Evolutionary conservation across 1,140 invertebrate species (phyloP).

Genomic region (Lepidurus apus): DNA sequence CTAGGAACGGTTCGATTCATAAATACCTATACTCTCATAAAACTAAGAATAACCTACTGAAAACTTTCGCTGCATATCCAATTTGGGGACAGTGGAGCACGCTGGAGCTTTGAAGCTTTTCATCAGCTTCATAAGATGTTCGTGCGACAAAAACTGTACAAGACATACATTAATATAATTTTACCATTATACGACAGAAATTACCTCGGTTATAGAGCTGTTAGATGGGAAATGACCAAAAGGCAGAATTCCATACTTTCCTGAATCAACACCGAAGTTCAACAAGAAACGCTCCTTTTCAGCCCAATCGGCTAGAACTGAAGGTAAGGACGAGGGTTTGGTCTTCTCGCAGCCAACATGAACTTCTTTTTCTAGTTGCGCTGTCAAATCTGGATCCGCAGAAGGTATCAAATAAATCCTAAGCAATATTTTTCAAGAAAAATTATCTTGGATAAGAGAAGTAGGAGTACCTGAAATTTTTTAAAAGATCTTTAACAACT

Average conservation of each 20-base stretch:
- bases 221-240: neutral
- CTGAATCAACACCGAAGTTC: neutral
- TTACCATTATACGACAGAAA: neutral
- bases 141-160: neutral
- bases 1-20: neutral
- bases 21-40: neutral
- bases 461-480: neutral
- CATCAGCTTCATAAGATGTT: neutral
- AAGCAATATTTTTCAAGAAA: neutral
- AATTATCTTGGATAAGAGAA: neutral
- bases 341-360: neutral
- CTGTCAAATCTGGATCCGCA: neutral
- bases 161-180: neutral
- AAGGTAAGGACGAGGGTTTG: neutral
- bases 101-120: neutral
- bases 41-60: neutral
- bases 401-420: neutral
- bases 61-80: neutral
- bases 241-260: neutral
- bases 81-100: neutral
- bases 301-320: neutral
- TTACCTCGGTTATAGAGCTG: neutral
- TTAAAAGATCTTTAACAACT: neutral
- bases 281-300: neutral
- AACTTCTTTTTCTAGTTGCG: neutral